Conservation (phyloP, 2,797 vertebrate genomes). For the Eurystomus glaucurus region DNA sequence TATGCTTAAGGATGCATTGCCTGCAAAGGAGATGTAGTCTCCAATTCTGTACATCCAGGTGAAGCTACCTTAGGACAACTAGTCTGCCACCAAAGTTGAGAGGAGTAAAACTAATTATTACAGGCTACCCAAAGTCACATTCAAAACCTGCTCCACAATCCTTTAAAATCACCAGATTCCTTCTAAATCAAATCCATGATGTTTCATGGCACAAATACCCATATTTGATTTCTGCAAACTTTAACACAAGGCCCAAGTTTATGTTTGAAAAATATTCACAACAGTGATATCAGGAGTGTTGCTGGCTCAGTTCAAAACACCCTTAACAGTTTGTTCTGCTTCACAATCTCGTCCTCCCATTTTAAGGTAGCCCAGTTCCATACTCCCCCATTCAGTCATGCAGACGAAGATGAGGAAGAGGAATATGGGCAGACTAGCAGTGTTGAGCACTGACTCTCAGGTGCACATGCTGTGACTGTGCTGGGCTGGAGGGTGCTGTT, state of each 20-base stretch:
- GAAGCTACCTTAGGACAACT: neutral
- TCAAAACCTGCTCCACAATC: neutral
- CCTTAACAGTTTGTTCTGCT: neutral
- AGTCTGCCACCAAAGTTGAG: neutral
- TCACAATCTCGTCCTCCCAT: neutral
- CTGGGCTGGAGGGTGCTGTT: neutral
- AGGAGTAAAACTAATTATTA: neutral
- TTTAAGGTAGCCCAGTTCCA: neutral
- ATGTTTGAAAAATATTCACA: neutral
- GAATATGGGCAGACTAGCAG: fast-evolving
- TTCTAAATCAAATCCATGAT: neutral
- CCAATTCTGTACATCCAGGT: neutral
- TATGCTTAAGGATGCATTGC: neutral
- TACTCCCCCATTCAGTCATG: neutral
- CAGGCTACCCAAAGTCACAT: neutral
- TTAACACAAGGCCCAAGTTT: neutral
- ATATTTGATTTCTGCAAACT: neutral
- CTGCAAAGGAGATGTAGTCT: neutral
- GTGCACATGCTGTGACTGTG: neutral
- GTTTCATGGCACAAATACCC: neutral
- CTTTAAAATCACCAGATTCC: neutral
- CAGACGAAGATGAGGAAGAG: fast-evolving
- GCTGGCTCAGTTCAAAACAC: neutral
- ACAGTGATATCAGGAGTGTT: neutral
- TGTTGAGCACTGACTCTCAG: fast-evolving